These are phyloP conservation scores for Uria aalge DNA, from an alignment of 2,113 vertebrate genomes.

Conservation along the genomic window DNA sequence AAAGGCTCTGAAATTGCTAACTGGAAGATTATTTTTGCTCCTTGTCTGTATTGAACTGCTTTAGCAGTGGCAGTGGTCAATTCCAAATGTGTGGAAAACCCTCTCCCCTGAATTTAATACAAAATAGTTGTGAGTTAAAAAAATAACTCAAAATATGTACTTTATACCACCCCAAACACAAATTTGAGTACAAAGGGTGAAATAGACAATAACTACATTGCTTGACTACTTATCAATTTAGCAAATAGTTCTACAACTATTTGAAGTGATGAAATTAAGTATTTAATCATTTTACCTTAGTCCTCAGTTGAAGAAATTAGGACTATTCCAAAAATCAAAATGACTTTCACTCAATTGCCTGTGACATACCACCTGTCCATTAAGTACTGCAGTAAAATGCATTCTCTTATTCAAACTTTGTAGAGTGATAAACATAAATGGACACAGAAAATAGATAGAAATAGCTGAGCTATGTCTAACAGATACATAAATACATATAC, in stretches of 20 bases:
- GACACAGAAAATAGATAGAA: background rate
- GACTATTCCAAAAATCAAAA: background rate
- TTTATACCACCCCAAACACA: background rate
- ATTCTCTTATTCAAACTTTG: background rate
- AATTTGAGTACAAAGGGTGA: background rate
- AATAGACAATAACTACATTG: background rate
- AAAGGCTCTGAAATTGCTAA: background rate
- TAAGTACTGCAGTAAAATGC: background rate
- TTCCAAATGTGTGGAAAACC: background rate
- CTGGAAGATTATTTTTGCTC: background rate
- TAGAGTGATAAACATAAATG: background rate
- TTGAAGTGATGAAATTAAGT: background rate
- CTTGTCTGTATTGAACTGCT: rapidly evolving
- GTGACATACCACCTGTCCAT: background rate
- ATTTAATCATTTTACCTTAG: background rate
- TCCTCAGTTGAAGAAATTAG: background rate
- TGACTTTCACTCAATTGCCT: background rate
- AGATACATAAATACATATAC: background rate
- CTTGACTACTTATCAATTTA: background rate
- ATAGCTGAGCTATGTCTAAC: background rate
- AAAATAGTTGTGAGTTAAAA: background rate
- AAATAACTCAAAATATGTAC: background rate
- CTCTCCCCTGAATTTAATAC: background rate
- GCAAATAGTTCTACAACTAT: background rate
- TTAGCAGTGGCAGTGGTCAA: background rate